Base-by-base conservation (phyloP, 2,797 vertebrate genomes). In the Lindbergichthys nudifrons region DNA sequence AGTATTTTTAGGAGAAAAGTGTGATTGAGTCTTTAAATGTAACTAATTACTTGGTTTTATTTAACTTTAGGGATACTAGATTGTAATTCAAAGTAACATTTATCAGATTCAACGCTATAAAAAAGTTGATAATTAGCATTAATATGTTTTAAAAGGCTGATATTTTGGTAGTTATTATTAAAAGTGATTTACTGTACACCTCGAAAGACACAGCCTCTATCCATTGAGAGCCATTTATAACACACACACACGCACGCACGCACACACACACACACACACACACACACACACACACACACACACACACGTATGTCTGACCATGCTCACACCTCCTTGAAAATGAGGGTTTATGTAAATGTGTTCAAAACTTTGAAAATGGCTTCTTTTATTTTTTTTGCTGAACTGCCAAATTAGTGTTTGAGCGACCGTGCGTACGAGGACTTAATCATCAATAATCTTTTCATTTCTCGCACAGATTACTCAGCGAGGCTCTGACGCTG, bases 401-500 rank as follows among this genome's bases (percentile, higher is more conserved):
- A 88, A 54, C 52, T 56, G 75, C 65, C 69, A 75, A 81, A 79
- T 82, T 61, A 68, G 57, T 45, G 74, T 72, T 61, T 63, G 81
- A 72, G 66, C 82, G 16, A 1, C 70, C 72, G 42, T 73, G 77
- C 75, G 14, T 77, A 57, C 14, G 0, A 47, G 61, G 66, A 79
- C 66, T 80, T 77, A 76, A 83, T 88, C 84, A 79, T 87, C 72
- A 88, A 80, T 82, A 85, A 73, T 83, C 75, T 87, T 83, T 81
- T 79, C 73, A 78, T 75, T 84, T 73, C 65, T 71, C 68, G 8
- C 41, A 39, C 46, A 72, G 50, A 86, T 83, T 81, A 65, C 75
- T 79, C 41, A 19, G 42, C 26, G 1, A 15, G 70, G 36, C 64
- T 77, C 62, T 46, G 70, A 73, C 18, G 41, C 65, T 69, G 69